Percentiles rank a stretch among this genome's conserved stretches.
phyloP scores from a whole-genome alignment of 1,140 invertebrate genomes.

The Calephelis nemesis region DNA sequence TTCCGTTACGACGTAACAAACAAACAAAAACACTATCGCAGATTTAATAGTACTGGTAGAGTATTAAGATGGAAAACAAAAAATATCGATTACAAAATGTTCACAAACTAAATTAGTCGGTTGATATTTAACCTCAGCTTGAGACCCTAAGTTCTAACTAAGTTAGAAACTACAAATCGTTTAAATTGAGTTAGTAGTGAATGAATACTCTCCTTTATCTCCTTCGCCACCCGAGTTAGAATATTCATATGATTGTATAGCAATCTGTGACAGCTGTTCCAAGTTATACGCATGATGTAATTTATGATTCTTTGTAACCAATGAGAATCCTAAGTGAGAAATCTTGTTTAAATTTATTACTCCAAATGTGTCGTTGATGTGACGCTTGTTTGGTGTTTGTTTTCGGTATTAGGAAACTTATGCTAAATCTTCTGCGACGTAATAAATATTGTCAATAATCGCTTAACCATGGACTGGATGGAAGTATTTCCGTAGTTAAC shows the following conservation, averaged over 20 bases:
- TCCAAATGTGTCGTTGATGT: conserved; percentile 13
- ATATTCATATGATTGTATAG: conserved; percentile 32
- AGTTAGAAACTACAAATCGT: conserved; percentile 7
- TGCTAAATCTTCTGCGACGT: too few species aligned
- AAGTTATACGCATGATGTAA: conserved; percentile 24
- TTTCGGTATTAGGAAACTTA: not conserved
- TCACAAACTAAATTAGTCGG: too few species aligned
- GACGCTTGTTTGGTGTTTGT: conserved; percentile 9
- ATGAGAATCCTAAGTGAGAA: conserved; percentile 11
- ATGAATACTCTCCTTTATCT: conserved; percentile 15
- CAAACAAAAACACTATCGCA: too few species aligned
- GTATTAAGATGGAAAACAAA: too few species aligned
- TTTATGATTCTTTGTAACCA: conserved; percentile 29
- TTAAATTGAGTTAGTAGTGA: conserved; percentile 1
- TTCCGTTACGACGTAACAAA: too few species aligned
- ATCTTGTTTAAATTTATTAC: conserved; percentile 15
- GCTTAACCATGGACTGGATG: too few species aligned
- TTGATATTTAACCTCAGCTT: not conserved
- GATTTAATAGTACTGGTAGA: too few species aligned
- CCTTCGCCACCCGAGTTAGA: conserved; percentile 19
- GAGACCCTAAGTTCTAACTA: not conserved
- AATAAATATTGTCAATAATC: too few species aligned
- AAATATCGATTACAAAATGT: too few species aligned
- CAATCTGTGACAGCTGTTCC: conserved; percentile 31
- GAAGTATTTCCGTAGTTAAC: too few species aligned